Percentiles rank a stretch among this genome's conserved stretches.
These are phyloP conservation scores for Orchesella cincta DNA, from an alignment of 1,140 invertebrate species.

Conservation along the genomic window DNA sequence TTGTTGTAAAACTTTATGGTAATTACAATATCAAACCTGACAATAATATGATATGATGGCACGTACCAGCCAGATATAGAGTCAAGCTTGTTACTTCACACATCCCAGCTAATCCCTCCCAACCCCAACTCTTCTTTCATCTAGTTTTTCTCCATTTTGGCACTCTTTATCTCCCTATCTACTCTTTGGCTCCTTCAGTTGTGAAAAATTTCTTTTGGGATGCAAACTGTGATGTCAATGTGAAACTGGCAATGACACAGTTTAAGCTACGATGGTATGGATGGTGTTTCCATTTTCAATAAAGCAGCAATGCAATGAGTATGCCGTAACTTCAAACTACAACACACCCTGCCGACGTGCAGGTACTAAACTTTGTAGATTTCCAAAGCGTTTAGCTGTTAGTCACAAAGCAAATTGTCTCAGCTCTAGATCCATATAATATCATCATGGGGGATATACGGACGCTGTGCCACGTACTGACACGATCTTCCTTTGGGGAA, in stretches of 20 bases:
- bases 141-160: neutral
- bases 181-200: neutral
- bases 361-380: too few species aligned
- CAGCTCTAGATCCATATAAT: neutral
- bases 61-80: neutral
- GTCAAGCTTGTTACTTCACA: neutral
- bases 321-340: too few species aligned
- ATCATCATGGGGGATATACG: too few species aligned
- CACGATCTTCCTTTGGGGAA: neutral
- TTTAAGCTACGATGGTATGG: too few species aligned
- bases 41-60: neutral
- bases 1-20: constrained; percentile 4
- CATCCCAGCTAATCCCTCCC: neutral
- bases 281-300: too few species aligned
- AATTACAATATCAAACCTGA: neutral
- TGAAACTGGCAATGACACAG: too few species aligned
- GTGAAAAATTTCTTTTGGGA: neutral
- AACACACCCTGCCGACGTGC: too few species aligned
- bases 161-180: neutral
- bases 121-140: neutral
- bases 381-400: too few species aligned
- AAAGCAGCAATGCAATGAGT: too few species aligned
- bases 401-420: neutral
- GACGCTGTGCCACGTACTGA: too few species aligned
- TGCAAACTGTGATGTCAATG: too few species aligned